Evolutionary conservation across 2,888 invertebrate species (phyloP).

Genomic region (Chrysodeixis includens): DNA sequence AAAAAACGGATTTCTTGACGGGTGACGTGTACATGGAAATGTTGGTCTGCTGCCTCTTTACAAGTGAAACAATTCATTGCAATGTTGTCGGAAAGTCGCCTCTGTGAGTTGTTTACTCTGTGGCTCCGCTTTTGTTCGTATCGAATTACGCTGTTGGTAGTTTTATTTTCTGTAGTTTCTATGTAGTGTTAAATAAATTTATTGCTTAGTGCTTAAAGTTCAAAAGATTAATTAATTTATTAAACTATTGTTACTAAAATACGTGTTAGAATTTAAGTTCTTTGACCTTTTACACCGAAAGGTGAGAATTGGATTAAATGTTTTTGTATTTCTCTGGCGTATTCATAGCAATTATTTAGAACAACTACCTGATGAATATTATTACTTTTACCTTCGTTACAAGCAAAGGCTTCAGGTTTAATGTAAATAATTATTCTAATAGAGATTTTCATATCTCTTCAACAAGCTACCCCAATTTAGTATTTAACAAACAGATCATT

Average conservation of each 20-base stretch:
- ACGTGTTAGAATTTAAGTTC: not conserved
- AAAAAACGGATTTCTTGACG: no score
- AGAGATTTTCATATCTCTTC: no score
- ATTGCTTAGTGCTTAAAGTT: not conserved
- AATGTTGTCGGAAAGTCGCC: not conserved
- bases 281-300: not conserved
- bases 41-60: no score
- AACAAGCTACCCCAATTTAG: no score
- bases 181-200: not conserved
- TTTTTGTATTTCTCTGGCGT: not conserved
- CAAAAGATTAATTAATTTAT: conserved; percentile 3
- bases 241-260: not conserved
- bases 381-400: no score
- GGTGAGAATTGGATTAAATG: no score
- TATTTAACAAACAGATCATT: no score
- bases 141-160: conserved; percentile 9
- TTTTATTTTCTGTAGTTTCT: conserved; percentile 25
- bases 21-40: no score
- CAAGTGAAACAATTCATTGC: no score
- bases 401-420: no score
- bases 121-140: conserved; percentile 22
- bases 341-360: not conserved
- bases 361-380: no score
- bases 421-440: no score
- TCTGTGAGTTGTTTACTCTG: not conserved